Evolutionary conservation across 2,888 invertebrate genomes (phyloP).

Genomic region (Drosophila pseudotalamancana): DNA sequence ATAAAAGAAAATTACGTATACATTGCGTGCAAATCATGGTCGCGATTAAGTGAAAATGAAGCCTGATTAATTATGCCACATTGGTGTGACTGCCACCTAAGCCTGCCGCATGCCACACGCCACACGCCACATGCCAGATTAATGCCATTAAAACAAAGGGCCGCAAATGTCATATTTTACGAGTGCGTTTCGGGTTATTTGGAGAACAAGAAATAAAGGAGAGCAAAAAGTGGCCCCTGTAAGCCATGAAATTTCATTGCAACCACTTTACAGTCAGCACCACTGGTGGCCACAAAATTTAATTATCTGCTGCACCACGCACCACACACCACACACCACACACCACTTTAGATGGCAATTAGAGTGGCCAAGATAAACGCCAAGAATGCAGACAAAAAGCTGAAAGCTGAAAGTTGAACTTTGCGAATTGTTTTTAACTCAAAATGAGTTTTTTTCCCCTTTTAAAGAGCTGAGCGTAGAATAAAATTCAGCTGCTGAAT

Average conservation of each 20-base stretch:
- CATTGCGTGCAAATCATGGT: conserved; percentile 71
- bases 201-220: conserved; percentile 6
- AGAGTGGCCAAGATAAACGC: conserved; percentile 33
- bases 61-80: conserved; percentile 68
- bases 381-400: conserved; percentile 42
- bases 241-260: conserved; percentile 70
- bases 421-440: conserved; percentile 12
- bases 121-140: conserved; percentile 46
- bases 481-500: not conserved
- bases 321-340: not conserved
- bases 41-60: conserved; percentile 75
- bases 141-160: conserved; percentile 61
- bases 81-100: conserved; percentile 22
- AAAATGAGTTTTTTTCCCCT: conserved; percentile 5
- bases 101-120: conserved; percentile 34
- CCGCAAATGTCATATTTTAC: conserved; percentile 67
- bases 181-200: conserved; percentile 41
- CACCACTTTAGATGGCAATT: conserved; percentile 30
- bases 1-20: conserved; percentile 30
- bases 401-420: conserved; percentile 7
- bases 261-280: conserved; percentile 31
- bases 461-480: not conserved
- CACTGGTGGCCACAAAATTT: conserved; percentile 62
- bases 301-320: conserved; percentile 33
- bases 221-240: not conserved